Percentiles rank a stretch among this genome's conserved stretches.
Conservation (phyloP, 1,140 invertebrate species). For the Drosophila lacteicornis region DNA sequence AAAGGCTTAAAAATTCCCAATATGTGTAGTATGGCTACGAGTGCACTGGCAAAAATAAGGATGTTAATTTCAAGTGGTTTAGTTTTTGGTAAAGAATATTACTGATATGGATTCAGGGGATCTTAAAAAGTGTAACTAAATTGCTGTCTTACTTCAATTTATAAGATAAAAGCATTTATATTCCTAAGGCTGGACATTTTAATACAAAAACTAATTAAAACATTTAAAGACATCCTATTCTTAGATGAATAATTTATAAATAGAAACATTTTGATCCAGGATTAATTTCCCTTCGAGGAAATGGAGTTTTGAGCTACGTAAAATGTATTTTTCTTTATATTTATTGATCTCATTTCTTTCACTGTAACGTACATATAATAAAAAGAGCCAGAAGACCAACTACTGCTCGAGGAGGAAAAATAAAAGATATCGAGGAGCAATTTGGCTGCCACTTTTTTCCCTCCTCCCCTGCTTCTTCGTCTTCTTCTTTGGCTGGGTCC, state of each 20-base stretch:
- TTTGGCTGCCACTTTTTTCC: slow-evolving; percentile 77
- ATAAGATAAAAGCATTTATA: no score
- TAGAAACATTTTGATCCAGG: not conserved
- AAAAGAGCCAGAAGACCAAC: slow-evolving; percentile 57
- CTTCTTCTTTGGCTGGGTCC: slow-evolving; percentile 25
- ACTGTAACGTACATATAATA: slow-evolving; percentile 42
- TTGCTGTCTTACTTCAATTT: not conserved
- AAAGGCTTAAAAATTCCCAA: slow-evolving; percentile 69
- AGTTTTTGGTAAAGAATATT: not conserved
- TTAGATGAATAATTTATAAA: not conserved
- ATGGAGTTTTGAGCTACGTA: not conserved
- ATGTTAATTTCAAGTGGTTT: not conserved
- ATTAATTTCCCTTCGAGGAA: not conserved
- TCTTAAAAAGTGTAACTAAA: not conserved
- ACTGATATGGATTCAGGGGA: not conserved
- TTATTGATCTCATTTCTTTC: not conserved
- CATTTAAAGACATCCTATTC: no score
- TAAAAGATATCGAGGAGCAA: slow-evolving; percentile 83
- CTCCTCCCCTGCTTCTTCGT: slow-evolving; percentile 22
- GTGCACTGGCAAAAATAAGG: slow-evolving; percentile 21
- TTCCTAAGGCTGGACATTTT: not conserved
- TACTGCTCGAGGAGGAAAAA: slow-evolving; percentile 68
- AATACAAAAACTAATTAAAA: not conserved
- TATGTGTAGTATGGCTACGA: slow-evolving; percentile 33
- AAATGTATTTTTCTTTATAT: no score